A percentile compares a stretch with the other conserved stretches of the same genome.
Conservation (phyloP, 2,888 invertebrate genomes). For the Drosophila nr. medialis region DNA sequence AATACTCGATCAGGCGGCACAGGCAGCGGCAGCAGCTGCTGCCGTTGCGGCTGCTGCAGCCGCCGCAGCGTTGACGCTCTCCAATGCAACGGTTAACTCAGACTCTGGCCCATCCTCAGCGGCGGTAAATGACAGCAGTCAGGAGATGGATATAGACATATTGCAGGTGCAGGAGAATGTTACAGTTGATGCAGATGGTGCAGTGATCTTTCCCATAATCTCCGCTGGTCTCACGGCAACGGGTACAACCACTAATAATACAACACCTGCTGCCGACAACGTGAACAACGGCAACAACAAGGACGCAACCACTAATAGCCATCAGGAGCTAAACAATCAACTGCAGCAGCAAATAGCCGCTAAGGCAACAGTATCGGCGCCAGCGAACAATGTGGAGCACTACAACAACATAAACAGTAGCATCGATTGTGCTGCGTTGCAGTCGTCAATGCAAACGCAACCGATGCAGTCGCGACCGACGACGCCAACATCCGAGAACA, state of each 20-base stretch:
- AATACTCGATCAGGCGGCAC: conserved; percentile 85
- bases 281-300: conserved; percentile 53
- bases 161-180: conserved; percentile 86
- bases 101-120: conserved; percentile 69
- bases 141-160: conserved; percentile 87
- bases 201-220: conserved; percentile 78
- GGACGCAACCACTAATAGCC: conserved; percentile 37
- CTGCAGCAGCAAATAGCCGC: conserved; percentile 35
- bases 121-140: conserved; percentile 80
- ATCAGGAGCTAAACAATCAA: conserved; percentile 42
- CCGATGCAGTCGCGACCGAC: conserved; percentile 55
- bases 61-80: conserved; percentile 75
- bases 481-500: conserved; percentile 71
- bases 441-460: conserved; percentile 57
- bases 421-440: conserved; percentile 59
- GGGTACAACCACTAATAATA: conserved; percentile 46
- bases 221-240: conserved; percentile 39
- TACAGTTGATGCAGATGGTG: conserved; percentile 83
- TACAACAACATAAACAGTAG: conserved; percentile 44
- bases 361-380: conserved; percentile 20
- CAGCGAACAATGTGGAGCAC: conserved; percentile 61
- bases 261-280: conserved; percentile 34
- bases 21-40: conserved; percentile 83
- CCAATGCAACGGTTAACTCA: conserved; percentile 67
- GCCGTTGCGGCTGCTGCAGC: conserved; percentile 81